phyloP scores from a whole-genome alignment of 2,888 invertebrate species.

The Sceliomorpha sp. region DNA sequence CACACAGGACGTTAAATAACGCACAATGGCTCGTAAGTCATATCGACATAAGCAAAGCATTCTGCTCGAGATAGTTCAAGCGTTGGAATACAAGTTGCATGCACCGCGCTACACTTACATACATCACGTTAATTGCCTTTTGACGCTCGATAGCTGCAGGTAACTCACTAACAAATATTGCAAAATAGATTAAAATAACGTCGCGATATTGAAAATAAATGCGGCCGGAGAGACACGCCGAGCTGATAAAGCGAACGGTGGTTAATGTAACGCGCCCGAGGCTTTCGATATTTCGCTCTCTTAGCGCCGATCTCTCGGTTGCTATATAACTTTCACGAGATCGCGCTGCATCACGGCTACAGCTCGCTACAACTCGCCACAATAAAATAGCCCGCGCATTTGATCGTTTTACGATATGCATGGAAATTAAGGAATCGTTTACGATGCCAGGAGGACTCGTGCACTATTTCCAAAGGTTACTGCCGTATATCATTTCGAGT shows the following conservation, averaged over 20 bases:
- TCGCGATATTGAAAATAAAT: conserved; percentile 64
- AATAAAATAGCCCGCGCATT: conserved; percentile 4
- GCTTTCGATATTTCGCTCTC: conserved; percentile 26
- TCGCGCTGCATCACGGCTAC: not conserved
- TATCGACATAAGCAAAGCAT: conserved; percentile 41
- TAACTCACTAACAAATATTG: conserved; percentile 56
- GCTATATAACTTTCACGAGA: conserved; percentile 4
- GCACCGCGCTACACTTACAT: conserved; percentile 44
- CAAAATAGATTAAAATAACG: conserved; percentile 58
- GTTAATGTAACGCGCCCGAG: conserved; percentile 47
- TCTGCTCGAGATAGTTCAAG: conserved; percentile 33
- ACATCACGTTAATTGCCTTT: conserved; percentile 50
- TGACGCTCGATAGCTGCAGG: conserved; percentile 43
- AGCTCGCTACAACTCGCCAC: not conserved
- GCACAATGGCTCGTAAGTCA: conserved; percentile 46
- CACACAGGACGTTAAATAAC: conserved; percentile 48
- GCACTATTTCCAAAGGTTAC: conserved; percentile 20
- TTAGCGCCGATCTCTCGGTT: conserved; percentile 1
- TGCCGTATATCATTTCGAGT: conserved; percentile 25
- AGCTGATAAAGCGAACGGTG: conserved; percentile 56
- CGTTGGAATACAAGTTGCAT: conserved; percentile 32
- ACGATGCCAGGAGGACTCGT: conserved; percentile 19
- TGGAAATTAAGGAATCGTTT: conserved; percentile 32
- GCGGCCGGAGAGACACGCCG: conserved; percentile 53
- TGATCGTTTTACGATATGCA: conserved; percentile 25